Evolutionary conservation across 1,140 invertebrate genomes (phyloP).

Genomic region (Procambarus virginalis): DNA sequence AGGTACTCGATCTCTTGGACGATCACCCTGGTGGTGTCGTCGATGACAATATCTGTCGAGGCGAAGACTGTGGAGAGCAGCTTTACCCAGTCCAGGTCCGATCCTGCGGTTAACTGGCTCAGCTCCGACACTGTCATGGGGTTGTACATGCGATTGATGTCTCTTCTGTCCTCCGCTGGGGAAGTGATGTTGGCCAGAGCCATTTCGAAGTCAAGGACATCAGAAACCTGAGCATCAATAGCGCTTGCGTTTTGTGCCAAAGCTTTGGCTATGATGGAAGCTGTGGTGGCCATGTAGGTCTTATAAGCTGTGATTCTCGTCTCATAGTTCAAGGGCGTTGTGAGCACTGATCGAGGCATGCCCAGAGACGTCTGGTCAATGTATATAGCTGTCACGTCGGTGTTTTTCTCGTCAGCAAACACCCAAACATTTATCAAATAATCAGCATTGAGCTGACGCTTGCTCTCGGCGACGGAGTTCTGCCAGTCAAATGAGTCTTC

Average conservation of each 20-base stretch:
- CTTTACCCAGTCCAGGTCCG: slow-evolving; percentile 36
- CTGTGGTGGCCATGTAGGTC: slow-evolving; percentile 55
- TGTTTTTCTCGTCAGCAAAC: slow-evolving; percentile 60
- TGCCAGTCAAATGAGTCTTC: slow-evolving; percentile 61
- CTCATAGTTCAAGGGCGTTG: slow-evolving; percentile 42
- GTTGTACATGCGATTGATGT: slow-evolving; percentile 62
- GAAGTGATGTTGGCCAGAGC: slow-evolving; percentile 53
- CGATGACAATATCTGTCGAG: slow-evolving; percentile 21
- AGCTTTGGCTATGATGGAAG: slow-evolving; percentile 43
- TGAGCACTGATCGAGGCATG: slow-evolving; percentile 58
- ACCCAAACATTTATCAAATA: slow-evolving; percentile 51
- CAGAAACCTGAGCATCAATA: slow-evolving; percentile 41
- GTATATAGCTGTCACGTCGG: slow-evolving; percentile 47
- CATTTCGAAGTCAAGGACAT: slow-evolving; percentile 53
- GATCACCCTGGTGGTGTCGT: slow-evolving; percentile 36
- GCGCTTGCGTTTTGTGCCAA: slow-evolving; percentile 9
- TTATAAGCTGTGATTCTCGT: slow-evolving; percentile 58
- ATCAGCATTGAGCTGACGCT: not conserved
- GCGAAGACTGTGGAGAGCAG: slow-evolving; percentile 40
- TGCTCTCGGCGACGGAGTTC: slow-evolving; percentile 31
- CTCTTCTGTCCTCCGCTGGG: slow-evolving; percentile 48
- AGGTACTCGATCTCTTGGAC: slow-evolving; percentile 54
- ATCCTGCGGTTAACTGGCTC: slow-evolving; percentile 2
- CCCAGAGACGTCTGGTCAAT: slow-evolving; percentile 64
- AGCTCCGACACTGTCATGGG: slow-evolving; percentile 61